Base-by-base conservation (phyloP, 1,140 invertebrate species). In the Cherax quadricarinatus region DNA sequence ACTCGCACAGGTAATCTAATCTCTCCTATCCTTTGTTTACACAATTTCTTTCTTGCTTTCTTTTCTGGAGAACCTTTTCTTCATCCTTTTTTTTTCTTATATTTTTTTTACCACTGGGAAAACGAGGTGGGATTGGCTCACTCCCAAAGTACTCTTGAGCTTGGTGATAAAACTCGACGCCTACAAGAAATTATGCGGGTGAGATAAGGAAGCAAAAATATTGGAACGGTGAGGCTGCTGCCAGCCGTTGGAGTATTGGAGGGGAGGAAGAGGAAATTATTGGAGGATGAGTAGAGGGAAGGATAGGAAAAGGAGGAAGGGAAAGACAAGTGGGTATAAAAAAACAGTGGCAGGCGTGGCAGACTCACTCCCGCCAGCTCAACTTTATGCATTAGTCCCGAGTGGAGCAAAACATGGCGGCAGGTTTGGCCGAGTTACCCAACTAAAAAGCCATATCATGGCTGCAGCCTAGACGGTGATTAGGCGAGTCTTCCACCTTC, bases 341-440 rank as follows among this genome's bases (percentile, higher is more conserved):
- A 75, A 75, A 6, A 75, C n/a, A 30, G n/a, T 21, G 5, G 24
- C n/a, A 6, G n/a, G 21, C 70, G 70, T 24, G 6, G n/a, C 5
- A 30, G 5, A 7, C 21, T 21, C 18, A 9, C 70, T 21, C 70
- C 24, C 5, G n/a, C 14, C 21, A 6, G 70, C 70, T 75, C 70
- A 75, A 75, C 70, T 75, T 75, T 75, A 75, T 75, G 70, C 70
- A 75, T 75, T 75, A 75, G 70, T 75, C 70, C 70, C 6, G n/a
- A 24, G 70, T 21, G 62, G 62, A 75, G n/a, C 21, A 75, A 75
- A 75, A 75, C 70, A 75, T 7, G 70, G 70, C n/a, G 21, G 18
- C 14, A 75, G 70, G 70, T 75, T 75, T 30, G 70, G 70, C 24
- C 70, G 62, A 75, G 70, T 30, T 75, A 24, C n/a, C 70, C 7